Conservation (phyloP, 2,113 vertebrate genomes). For the Asarcornis scutulata region DNA sequence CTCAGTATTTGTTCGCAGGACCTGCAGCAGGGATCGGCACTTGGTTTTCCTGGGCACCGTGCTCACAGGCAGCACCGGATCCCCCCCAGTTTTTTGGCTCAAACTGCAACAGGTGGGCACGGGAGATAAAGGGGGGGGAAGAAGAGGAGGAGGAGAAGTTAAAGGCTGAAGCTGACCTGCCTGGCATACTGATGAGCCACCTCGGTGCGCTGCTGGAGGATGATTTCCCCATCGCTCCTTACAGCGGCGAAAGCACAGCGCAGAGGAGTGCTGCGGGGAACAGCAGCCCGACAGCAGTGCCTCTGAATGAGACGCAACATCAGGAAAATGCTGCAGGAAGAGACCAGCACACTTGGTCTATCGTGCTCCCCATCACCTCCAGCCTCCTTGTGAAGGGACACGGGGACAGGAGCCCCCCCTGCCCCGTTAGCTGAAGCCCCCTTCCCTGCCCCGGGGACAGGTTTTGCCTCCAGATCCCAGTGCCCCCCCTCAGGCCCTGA, state of each 20-base stretch:
- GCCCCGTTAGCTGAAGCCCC: not conserved
- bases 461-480: not conserved
- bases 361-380: not conserved
- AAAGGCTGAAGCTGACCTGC: not conserved
- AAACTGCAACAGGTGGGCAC: not conserved
- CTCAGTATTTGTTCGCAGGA: not conserved
- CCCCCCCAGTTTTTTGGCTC: not conserved
- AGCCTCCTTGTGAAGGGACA: not conserved
- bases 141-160: not conserved
- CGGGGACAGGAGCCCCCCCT: not conserved
- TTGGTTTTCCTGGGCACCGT: not conserved
- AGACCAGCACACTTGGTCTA: accelerated
- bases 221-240: not conserved
- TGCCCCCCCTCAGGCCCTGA: not conserved
- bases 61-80: not conserved
- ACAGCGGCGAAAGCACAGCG: accelerated
- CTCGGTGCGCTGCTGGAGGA: accelerated
- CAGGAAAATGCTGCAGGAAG: not conserved
- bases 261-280: not conserved
- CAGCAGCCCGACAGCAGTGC: accelerated
- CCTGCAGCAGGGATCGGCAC: accelerated
- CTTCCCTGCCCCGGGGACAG: not conserved
- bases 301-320: not conserved
- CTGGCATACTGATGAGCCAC: not conserved
- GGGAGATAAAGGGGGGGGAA: not conserved